Evolutionary conservation across 2,797 vertebrate species (phyloP), one percentile per base, ranked within the genome.

Genomic region (Salarias fasciatus): DNA sequence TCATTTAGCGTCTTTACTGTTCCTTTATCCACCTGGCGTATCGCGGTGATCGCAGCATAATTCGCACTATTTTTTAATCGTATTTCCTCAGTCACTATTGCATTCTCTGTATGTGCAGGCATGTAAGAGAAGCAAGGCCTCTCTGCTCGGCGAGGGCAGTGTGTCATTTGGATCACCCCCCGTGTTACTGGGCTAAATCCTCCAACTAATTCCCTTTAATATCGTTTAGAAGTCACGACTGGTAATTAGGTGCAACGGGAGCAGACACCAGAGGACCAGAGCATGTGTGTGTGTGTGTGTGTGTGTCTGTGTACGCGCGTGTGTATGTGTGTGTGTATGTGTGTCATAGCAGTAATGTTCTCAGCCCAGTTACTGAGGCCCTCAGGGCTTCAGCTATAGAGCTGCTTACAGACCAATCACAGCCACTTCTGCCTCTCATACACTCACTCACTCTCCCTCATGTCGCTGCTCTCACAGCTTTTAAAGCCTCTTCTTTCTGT

Each of bases 351-450:
- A 48, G 52, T 58, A 52, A 67, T 60, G 47, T 60, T 74, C 35
- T 47, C 70, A 79, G 82, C 83, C 67, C 75, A 46, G 51, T 80
- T 67, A 77, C 15, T 44, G 54, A 52, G 63, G 58, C 68, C 76
- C 63, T 71, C 49, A 4, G 56, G 75, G 55, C 40, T 53, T 61
- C 5, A 0, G 47, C 44, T 67, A 49, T 18, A 13, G 43, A 63
- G 69, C 47, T 2, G 40, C 74, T 82, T 71, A 66, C 24, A 52
- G 43, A 63, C 50, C 58, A 79, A 79, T 83, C 80, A 77, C 76
- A 70, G 67, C 50, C 71, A 64, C 55, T 70, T 72, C 59, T 51
- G 30, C 44, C 14, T 51, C 62, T 69, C 65, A 48, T 49, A 31
- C 35, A 65, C 75, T 76, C 52, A 14, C 49, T 78, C 51, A 33